Percentiles rank a stretch among this genome's conserved stretches.
Evolutionary conservation across 2,797 vertebrate genomes (phyloP).

Genomic region (Melanotaenia pygmaea): DNA sequence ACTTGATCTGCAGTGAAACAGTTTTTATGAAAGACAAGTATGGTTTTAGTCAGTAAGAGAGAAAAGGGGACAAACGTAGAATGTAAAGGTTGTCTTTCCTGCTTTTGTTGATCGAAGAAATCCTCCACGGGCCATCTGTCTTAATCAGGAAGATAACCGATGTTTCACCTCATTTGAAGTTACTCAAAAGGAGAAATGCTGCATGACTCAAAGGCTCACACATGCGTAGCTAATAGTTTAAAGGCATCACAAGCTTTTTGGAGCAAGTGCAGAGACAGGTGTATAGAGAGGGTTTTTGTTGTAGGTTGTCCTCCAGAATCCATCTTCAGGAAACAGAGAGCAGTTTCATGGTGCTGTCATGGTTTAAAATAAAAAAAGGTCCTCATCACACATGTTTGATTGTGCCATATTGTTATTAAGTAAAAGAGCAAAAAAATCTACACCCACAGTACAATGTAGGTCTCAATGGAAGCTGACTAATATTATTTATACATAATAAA

Average conservation of each 20-base stretch:
- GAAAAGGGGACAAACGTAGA: constrained; percentile 20
- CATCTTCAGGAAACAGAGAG: constrained; percentile 5
- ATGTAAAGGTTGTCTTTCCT: constrained; percentile 1
- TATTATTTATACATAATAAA: background rate
- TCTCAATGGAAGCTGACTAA: constrained; percentile 8
- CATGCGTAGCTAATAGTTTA: constrained; percentile 39
- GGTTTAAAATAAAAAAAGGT: constrained; percentile 5
- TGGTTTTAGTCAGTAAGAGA: constrained; percentile 31
- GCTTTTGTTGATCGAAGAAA: constrained; percentile 22
- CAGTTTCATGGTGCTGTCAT: constrained; percentile 5
- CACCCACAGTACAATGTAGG: constrained; percentile 12
- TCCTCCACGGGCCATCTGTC: constrained; percentile 14
- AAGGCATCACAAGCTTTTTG: background rate
- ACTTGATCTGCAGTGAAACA: constrained; percentile 18
- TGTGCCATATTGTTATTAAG: constrained; percentile 8
- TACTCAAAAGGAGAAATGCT: constrained; percentile 29
- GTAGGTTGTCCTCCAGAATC: constrained; percentile 3
- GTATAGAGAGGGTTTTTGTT: constrained; percentile 11
- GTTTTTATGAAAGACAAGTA: constrained; percentile 9
- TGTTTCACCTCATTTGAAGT: constrained; percentile 7
- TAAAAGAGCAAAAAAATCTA: constrained; percentile 7
- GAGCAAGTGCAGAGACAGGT: background rate
- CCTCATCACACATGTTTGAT: constrained; percentile 5
- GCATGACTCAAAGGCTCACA: constrained; percentile 22
- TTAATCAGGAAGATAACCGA: constrained; percentile 38